Conservation (phyloP, 1,140 invertebrate genomes). For the Prorops nasuta region DNA sequence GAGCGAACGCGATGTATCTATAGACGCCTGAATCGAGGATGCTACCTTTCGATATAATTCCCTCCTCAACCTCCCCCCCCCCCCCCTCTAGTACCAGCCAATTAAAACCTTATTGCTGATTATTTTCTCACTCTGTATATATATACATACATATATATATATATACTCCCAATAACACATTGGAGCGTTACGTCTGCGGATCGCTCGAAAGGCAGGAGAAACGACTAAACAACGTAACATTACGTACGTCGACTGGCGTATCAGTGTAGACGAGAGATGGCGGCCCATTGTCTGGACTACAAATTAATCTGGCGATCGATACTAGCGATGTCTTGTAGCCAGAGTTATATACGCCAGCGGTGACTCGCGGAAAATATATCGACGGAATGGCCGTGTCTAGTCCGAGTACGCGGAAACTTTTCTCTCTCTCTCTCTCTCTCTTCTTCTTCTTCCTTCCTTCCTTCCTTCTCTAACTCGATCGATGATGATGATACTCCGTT, state of each 20-base stretch:
- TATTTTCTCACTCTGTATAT: no score
- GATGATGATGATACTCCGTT: neutral
- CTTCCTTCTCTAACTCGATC: neutral
- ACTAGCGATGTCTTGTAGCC: constrained; percentile 42
- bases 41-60: no score
- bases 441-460: neutral
- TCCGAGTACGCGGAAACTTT: constrained; percentile 9
- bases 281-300: constrained; percentile 56
- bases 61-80: no score
- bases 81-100: no score
- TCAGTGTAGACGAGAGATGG: constrained; percentile 42
- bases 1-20: no score
- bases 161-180: no score
- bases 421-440: constrained; percentile 2
- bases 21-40: no score
- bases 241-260: constrained; percentile 47
- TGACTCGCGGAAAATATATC: constrained; percentile 44
- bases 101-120: no score
- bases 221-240: constrained; percentile 43
- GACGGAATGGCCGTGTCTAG: constrained; percentile 30
- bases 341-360: constrained; percentile 22
- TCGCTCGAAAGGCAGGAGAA: neutral
- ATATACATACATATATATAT: no score
- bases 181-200: neutral
- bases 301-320: constrained; percentile 57